Conservation (phyloP, 2,113 vertebrate species). For the Oceanites oceanicus region DNA sequence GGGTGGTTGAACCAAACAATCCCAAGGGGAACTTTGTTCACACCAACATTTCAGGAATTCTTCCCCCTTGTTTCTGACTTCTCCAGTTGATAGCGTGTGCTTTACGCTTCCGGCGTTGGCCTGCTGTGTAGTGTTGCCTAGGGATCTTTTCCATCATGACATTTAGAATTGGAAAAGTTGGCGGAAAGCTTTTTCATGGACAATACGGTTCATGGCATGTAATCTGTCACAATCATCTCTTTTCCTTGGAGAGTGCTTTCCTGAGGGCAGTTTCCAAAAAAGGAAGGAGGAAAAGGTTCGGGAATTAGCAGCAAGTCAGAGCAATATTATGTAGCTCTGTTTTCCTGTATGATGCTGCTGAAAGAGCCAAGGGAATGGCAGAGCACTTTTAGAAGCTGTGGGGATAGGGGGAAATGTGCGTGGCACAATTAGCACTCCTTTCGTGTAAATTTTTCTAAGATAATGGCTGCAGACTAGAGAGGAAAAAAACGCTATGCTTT, state of each 20-base stretch:
- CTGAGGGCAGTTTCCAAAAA: not conserved
- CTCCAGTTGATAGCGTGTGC: not conserved
- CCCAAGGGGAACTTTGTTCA: not conserved
- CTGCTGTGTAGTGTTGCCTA: not conserved
- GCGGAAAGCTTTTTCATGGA: not conserved
- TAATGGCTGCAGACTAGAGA: not conserved
- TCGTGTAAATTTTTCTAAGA: not conserved
- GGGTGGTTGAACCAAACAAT: not conserved
- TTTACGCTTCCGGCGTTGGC: not conserved
- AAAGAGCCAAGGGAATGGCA: not conserved
- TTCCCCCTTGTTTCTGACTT: not conserved
- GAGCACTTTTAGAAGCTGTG: not conserved
- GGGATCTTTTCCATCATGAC: not conserved
- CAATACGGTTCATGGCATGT: not conserved
- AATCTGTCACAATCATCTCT: not conserved
- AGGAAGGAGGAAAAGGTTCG: not conserved
- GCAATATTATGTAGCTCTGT: not conserved
- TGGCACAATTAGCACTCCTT: not conserved
- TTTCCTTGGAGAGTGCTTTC: not conserved
- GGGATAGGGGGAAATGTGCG: not conserved
- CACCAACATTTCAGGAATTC: not conserved
- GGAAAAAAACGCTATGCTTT: not conserved
- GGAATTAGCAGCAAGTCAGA: not conserved
- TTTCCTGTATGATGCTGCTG: not conserved
- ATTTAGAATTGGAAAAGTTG: not conserved